Percentiles rank a stretch among this genome's conserved stretches.
phyloP scores from a whole-genome alignment of 2,888 invertebrate species.

The Augiades crinisus region DNA sequence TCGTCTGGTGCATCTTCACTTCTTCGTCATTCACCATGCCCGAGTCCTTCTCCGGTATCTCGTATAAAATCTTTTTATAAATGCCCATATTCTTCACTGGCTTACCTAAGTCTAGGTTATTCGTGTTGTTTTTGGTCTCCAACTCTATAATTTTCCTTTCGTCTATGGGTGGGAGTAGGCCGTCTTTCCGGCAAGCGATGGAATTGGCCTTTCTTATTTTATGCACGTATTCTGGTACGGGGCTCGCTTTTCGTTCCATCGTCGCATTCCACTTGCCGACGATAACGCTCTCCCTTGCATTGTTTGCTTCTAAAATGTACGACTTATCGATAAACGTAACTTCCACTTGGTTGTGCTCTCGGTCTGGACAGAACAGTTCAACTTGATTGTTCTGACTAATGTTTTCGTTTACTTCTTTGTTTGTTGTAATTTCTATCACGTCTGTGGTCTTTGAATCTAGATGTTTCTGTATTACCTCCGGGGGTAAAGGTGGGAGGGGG shows the following conservation, averaged over 20 bases:
- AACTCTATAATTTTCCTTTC: conserved; percentile 60
- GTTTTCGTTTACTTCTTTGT: conserved; percentile 22
- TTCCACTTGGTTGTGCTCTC: conserved; percentile 19
- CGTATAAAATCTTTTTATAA: conserved; percentile 71
- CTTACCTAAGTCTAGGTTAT: conserved; percentile 47
- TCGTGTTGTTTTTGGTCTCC: conserved; percentile 46
- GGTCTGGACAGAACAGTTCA: too few species aligned
- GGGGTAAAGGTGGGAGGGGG: conserved; percentile 61
- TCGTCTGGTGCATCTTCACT: conserved; percentile 36
- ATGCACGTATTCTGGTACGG: conserved; percentile 56
- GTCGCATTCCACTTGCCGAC: conserved; percentile 51
- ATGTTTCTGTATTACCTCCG: conserved; percentile 60
- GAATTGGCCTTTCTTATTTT: conserved; percentile 69
- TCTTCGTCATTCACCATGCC: conserved; percentile 43
- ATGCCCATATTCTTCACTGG: conserved; percentile 65
- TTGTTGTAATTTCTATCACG: not conserved
- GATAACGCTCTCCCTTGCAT: conserved; percentile 71
- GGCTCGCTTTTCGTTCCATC: conserved; percentile 43
- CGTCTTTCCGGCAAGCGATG: conserved; percentile 45
- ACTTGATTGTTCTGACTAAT: conserved; percentile 20
- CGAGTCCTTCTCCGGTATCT: conserved; percentile 46
- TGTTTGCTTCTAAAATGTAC: conserved; percentile 70
- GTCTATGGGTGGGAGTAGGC: conserved; percentile 65
- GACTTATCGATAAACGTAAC: conserved; percentile 49
- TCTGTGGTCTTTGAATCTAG: conserved; percentile 36